These are phyloP conservation scores for Argya squamiceps DNA, from an alignment of 2,797 vertebrate species.

Conservation along the genomic window DNA sequence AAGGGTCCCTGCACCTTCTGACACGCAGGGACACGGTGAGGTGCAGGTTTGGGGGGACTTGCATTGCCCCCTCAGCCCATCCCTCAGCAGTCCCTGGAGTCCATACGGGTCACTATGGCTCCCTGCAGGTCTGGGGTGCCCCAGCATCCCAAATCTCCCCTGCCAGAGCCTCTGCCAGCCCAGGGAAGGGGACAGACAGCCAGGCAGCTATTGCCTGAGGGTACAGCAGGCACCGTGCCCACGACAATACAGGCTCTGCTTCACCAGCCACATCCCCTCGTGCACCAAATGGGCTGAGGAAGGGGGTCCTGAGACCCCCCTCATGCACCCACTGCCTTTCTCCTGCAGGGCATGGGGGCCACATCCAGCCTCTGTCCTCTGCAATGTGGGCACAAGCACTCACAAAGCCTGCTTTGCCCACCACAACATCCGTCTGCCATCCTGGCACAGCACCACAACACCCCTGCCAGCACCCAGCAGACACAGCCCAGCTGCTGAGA, in stretches of 20 bases:
- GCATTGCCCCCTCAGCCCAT: background rate
- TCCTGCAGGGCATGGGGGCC: background rate
- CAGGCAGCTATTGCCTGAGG: background rate
- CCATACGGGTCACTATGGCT: background rate
- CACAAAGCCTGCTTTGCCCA: background rate
- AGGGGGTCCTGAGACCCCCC: background rate
- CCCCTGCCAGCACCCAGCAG: background rate
- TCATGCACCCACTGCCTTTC: background rate
- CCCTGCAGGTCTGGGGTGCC: background rate
- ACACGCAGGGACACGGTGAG: accelerated
- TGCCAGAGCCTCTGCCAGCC: background rate
- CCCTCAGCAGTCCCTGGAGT: background rate
- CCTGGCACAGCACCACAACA: background rate
- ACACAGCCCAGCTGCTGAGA: background rate
- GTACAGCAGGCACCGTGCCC: background rate
- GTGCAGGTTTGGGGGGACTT: background rate
- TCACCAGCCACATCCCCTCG: background rate
- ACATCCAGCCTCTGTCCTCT: background rate
- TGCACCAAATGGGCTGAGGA: background rate
- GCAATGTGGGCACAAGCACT: background rate
- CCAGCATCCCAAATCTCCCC: background rate
- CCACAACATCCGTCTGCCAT: background rate
- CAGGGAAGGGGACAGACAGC: background rate
- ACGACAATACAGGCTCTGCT: background rate
- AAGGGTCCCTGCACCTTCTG: background rate